phyloP scores from a whole-genome alignment of 2,113 vertebrate genomes.

The Takifugu flavidus region DNA sequence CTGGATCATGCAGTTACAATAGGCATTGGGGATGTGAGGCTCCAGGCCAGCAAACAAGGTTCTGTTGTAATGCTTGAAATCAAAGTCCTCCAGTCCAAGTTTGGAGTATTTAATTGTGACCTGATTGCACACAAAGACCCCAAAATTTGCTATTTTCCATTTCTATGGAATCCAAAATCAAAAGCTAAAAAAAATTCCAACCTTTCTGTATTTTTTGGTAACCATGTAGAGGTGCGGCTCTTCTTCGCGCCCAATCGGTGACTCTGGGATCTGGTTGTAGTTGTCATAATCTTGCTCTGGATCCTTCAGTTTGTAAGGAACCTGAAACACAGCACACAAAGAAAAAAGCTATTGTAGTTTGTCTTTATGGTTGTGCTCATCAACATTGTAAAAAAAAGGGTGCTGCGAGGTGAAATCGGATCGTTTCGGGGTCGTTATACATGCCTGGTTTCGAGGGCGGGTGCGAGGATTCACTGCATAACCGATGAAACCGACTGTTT shows the following conservation, averaged over 20 bases:
- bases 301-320: conserved; percentile 94
- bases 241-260: conserved; percentile 90
- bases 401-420: neutral
- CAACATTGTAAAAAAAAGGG: neutral
- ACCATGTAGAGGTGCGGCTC: conserved; percentile 96
- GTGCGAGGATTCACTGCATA: conserved; percentile 94
- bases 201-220: conserved; percentile 97
- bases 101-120: conserved; percentile 99
- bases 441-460: conserved; percentile 90
- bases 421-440: neutral
- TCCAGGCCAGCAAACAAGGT: conserved; percentile 95
- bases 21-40: conserved; percentile 98
- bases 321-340: conserved; percentile 66
- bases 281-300: conserved; percentile 89
- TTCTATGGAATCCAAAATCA: neutral
- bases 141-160: neutral
- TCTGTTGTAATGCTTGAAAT: conserved; percentile 99
- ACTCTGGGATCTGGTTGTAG: conserved; percentile 94
- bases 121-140: conserved; percentile 60
- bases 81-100: conserved; percentile 95
- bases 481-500: conserved; percentile 97
- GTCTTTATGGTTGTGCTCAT: neutral
- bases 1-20: conserved; percentile 99
- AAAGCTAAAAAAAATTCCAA: conserved; percentile 36
- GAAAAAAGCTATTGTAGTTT: neutral